A percentile compares a stretch with the other conserved stretches of the same genome.
These are phyloP conservation scores for Apis cerana DNA, from an alignment of 1,140 invertebrate genomes.

Conservation along the genomic window DNA sequence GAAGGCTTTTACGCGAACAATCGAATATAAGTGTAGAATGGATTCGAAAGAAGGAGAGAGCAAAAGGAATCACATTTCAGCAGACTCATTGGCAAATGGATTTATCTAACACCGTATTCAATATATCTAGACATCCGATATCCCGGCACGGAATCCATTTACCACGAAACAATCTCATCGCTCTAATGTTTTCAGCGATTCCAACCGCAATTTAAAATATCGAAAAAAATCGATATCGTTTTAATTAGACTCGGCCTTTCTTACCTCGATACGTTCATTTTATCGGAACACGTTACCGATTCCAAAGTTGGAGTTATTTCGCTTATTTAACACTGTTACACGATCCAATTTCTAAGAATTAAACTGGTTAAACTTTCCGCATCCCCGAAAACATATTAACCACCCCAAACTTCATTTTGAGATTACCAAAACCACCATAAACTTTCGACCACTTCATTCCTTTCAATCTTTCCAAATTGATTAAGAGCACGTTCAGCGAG, in stretches of 20 bases:
- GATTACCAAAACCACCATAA: not conserved
- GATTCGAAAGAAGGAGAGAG: not conserved
- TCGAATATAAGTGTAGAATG: not conserved
- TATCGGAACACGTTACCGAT: no score
- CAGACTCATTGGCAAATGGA: not conserved
- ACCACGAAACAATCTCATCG: not conserved
- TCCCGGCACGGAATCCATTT: not conserved
- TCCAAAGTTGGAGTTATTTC: no score
- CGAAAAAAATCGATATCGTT: no score
- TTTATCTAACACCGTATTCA: not conserved
- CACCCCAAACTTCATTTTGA: not conserved
- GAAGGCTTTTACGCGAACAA: not conserved
- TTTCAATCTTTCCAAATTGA: not conserved
- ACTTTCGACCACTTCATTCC: not conserved
- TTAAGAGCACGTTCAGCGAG: not conserved
- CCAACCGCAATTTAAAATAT: no score
- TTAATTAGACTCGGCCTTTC: no score
- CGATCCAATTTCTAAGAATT: no score
- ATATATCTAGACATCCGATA: not conserved
- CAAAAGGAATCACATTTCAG: slow-evolving; percentile 4
- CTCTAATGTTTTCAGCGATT: no score
- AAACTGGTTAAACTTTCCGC: no score
- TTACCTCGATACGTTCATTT: no score
- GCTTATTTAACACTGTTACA: no score
- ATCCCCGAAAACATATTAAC: no score